Base-by-base conservation (phyloP, 2,888 invertebrate genomes). In the Machimus rusticus region DNA sequence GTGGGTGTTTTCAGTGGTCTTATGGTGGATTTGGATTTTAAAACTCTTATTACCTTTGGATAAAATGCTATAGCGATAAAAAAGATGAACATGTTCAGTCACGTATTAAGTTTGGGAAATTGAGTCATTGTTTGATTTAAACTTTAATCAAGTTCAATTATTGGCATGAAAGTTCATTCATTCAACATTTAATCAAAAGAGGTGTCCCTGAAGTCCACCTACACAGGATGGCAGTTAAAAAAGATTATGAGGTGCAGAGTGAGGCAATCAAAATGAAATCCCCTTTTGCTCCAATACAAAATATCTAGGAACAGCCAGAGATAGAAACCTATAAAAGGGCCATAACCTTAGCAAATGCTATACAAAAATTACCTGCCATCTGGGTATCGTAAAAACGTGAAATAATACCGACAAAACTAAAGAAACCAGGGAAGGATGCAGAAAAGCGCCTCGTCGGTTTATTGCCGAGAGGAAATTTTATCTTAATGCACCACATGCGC, bases 401-500 rank as follows among this genome's bases (percentile, higher is more conserved):
- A 39, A 51, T 79, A 79, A 79, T 79, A 37, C 31, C 28, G 66
- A 66, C n/a, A 66, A 66, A 66, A 66, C 66, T 66, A 19, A 51
- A n/a, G 23, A 79, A 46, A 9, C 78, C 5, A 9, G 28, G 23
- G 23, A 79, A 19, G 23, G 46, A 28, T 16, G 28, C 46, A 79
- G 51, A 23, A 34, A 66, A 78, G 78, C n/a, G 78, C 43, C 78
- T 39, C 12, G 78, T n/a, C 46, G 55, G 31, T 79, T 82, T 82
- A 82, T 66, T 31, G 37, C 82, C 31, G n/a, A 82, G 51, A 57
- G 66, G 51, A 82, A 82, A 82, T 77, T 86, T 86, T 86, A 86
- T 86, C 86, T 86, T 86, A 86, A 86, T 76, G 77, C 55, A 86
- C 76, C 86, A 86, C 86, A 86, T 86, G 76, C 86, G 86, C n/a